Conservation (phyloP, 1,140 invertebrate species). For the Leptinotarsa lineolata region DNA sequence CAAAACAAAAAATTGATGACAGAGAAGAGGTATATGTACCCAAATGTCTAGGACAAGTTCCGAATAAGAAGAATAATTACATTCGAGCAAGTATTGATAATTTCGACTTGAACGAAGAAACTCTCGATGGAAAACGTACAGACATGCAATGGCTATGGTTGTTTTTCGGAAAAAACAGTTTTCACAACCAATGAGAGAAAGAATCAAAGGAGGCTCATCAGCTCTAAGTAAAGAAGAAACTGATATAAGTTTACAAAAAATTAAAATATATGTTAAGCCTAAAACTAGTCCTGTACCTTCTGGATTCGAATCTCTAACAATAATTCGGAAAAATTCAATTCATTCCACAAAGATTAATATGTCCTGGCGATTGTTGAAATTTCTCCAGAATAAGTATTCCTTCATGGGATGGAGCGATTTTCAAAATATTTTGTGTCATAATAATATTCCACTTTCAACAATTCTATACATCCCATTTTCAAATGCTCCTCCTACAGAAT, state of each 20-base stretch:
- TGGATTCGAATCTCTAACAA: background rate
- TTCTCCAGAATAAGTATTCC: too few species aligned
- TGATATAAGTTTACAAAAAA: slow-evolving; percentile 1
- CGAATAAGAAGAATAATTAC: slow-evolving; percentile 18
- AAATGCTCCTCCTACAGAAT: too few species aligned
- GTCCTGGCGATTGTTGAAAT: too few species aligned
- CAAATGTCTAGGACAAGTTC: background rate
- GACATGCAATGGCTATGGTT: slow-evolving; percentile 22
- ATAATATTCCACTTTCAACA: too few species aligned
- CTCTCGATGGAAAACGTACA: slow-evolving; percentile 16
- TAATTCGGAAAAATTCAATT: too few species aligned
- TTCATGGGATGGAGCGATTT: too few species aligned
- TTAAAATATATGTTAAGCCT: slow-evolving; percentile 13
- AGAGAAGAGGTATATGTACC: slow-evolving; percentile 14
- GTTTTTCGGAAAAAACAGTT: slow-evolving; percentile 24
- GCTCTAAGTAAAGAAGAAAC: background rate
- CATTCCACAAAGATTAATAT: too few species aligned
- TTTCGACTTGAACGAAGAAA: slow-evolving; percentile 22
- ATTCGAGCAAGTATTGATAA: slow-evolving; percentile 28
- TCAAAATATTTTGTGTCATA: too few species aligned
- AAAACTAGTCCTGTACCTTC: slow-evolving; percentile 7
- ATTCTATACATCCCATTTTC: too few species aligned
- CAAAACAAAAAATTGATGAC: slow-evolving; percentile 17
- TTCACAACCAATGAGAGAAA: slow-evolving; percentile 14
- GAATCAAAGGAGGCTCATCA: background rate